Base-by-base conservation (phyloP, 2,113 vertebrate species). In the Rostratula benghalensis region DNA sequence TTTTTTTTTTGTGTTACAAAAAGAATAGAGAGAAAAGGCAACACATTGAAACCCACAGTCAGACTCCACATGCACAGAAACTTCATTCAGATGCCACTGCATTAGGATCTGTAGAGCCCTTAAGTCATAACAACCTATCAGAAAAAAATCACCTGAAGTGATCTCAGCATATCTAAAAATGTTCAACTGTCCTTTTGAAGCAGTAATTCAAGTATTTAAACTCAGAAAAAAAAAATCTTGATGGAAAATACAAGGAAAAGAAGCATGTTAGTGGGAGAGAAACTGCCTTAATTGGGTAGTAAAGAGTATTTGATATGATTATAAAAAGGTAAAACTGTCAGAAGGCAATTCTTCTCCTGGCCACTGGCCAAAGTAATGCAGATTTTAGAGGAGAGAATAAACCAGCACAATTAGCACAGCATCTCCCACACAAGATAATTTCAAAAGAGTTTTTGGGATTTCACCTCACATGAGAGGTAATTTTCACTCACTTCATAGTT, bases 71-170 rank as follows among this genome's bases (percentile, higher is more conserved):
- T 10, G 92, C 69, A 93, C n/a, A 73, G 89, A 91, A 92, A 91
- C 53, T 94, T 93, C 90, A 89, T 92, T 96, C 89, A 86, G 84
- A 93, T 71, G 89, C 85, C 68, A 90, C 57, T 56, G 65, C 91
- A 88, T 83, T 92, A 88, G 65, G 63, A 84, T 95, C 90, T 93
- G 78, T 74, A 87, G 46, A 94, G 63, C 86, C 87, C 90, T 96
- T 84, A 93, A 95, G 93, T 90, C 94, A 95, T 78, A 95, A 96
- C 94, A 94, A 93, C 95, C 93, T 89, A 95, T 94, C 95, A 96
- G 89, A 78, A 93, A 93, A 93, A 94, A 94, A 89, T 92, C 78
- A 93, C 81, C 79, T 70, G 64, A 93, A 96, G 87, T 81, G 53
- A 96, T 94, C 90, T 87, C 81, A 54, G 81, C 57, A 46, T 85